Conservation (phyloP, 1,140 invertebrate genomes). For the Drosophila arawakana region DNA sequence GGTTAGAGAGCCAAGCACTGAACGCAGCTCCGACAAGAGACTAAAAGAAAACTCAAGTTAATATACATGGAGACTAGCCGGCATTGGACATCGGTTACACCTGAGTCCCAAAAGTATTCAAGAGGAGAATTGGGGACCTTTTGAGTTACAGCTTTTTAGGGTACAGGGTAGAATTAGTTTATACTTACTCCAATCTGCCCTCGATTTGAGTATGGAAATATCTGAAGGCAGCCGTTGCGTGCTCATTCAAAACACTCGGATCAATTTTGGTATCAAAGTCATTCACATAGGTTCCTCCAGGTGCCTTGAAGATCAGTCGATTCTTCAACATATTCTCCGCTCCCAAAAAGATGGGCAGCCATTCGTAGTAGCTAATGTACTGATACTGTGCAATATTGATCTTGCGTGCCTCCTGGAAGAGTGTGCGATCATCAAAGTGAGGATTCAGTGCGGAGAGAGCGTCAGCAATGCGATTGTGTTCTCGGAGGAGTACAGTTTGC, state of each 20-base stretch:
- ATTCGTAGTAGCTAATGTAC: conserved; percentile 95
- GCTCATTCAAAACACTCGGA: conserved; percentile 92
- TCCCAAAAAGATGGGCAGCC: conserved; percentile 92
- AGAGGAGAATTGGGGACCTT: no score
- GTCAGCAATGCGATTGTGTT: conserved; percentile 95
- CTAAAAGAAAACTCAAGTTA: conserved; percentile 82
- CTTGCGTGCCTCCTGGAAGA: conserved; percentile 94
- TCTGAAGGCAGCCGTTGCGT: conserved; percentile 94
- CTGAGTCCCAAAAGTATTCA: no score
- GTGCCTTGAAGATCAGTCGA: conserved; percentile 88
- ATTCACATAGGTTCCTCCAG: conserved; percentile 88
- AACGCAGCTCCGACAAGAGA: conserved; percentile 88
- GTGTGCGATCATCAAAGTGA: conserved; percentile 93
- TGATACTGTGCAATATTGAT: conserved; percentile 92
- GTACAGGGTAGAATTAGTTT: neutral
- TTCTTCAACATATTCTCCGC: conserved; percentile 89
- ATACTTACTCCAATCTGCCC: conserved; percentile 90
- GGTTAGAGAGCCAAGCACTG: conserved; percentile 86
- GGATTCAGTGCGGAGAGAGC: conserved; percentile 91
- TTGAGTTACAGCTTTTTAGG: no score
- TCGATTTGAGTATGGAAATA: conserved; percentile 94
- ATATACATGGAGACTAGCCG: neutral
- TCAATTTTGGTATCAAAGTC: conserved; percentile 94
- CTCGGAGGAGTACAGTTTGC: conserved; percentile 93
- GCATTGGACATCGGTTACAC: no score